Percentiles rank a stretch among this genome's conserved stretches.
phyloP scores from a whole-genome alignment of 2,797 vertebrate species.

The Mareca penelope region DNA sequence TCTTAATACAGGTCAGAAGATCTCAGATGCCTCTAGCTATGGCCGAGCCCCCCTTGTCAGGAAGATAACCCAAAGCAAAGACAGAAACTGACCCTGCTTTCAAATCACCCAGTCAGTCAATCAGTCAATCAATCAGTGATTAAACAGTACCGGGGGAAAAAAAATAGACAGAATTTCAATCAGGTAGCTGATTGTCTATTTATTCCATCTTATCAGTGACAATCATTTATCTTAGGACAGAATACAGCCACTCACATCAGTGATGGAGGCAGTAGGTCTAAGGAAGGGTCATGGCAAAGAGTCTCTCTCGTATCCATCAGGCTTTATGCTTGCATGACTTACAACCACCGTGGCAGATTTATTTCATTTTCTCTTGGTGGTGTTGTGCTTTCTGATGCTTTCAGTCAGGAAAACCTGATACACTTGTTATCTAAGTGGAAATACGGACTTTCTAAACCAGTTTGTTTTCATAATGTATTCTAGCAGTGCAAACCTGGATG shows the following conservation, averaged over 20 bases:
- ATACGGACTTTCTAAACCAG: constrained; percentile 1
- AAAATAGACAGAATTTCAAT: constrained; percentile 23
- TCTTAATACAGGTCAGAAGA: constrained; percentile 63
- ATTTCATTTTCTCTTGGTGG: constrained; percentile 27
- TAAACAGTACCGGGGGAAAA: neutral
- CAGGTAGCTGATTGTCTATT: constrained; percentile 33
- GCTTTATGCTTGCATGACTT: constrained; percentile 26
- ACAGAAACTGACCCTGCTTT: constrained; percentile 45
- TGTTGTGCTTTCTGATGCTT: constrained; percentile 28
- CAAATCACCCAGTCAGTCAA: constrained; percentile 26
- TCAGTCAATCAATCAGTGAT: constrained; percentile 45
- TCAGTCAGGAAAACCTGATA: constrained; percentile 34
- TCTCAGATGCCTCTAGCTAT: constrained; percentile 12
- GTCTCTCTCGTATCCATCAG: neutral
- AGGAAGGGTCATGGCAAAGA: constrained; percentile 50
- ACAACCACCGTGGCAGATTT: neutral
- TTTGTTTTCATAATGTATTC: constrained; percentile 54
- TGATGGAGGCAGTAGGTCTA: neutral
- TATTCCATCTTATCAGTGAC: constrained; percentile 47
- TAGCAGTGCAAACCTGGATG: constrained; percentile 5
- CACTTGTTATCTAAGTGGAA: neutral
- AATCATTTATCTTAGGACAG: constrained; percentile 41
- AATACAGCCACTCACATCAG: neutral
- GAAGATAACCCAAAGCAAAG: constrained; percentile 42
- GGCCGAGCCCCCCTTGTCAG: neutral